phyloP scores from a whole-genome alignment of 1,140 invertebrate species.

The Cydia strobilella region DNA sequence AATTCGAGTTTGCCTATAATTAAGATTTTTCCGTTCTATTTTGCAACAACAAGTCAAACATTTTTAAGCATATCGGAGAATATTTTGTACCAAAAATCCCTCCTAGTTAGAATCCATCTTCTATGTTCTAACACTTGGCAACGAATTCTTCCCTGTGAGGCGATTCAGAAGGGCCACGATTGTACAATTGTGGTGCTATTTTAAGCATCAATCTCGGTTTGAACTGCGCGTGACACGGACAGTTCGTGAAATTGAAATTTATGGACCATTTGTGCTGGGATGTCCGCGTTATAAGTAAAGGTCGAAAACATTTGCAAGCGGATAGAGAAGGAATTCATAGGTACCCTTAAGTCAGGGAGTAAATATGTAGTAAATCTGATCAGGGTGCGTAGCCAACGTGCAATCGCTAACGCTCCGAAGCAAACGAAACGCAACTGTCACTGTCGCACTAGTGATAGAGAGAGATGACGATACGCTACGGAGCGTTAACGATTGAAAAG shows the following conservation, averaged over 20 bases:
- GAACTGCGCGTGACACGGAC: slow-evolving; percentile 4
- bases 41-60: too few relatives aligned
- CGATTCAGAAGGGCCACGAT: background rate
- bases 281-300: background rate
- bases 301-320: slow-evolving; percentile 4
- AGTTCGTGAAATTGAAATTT: slow-evolving; percentile 17
- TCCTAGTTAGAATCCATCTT: background rate
- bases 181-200: slow-evolving; percentile 2
- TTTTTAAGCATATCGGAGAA: too few relatives aligned
- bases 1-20: too few relatives aligned
- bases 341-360: background rate
- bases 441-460: too few relatives aligned
- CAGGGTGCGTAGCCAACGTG: too few relatives aligned
- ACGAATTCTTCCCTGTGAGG: background rate
- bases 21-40: too few relatives aligned
- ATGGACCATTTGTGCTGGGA: background rate
- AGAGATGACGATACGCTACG: too few relatives aligned
- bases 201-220: background rate
- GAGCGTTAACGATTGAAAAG: too few relatives aligned
- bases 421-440: too few relatives aligned
- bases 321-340: background rate
- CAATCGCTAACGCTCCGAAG: too few relatives aligned
- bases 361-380: too few relatives aligned
- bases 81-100: too few relatives aligned
- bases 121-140: background rate